These are phyloP conservation scores for Tridacna gigas DNA, from an alignment of 2,888 invertebrate species.

Conservation along the genomic window DNA sequence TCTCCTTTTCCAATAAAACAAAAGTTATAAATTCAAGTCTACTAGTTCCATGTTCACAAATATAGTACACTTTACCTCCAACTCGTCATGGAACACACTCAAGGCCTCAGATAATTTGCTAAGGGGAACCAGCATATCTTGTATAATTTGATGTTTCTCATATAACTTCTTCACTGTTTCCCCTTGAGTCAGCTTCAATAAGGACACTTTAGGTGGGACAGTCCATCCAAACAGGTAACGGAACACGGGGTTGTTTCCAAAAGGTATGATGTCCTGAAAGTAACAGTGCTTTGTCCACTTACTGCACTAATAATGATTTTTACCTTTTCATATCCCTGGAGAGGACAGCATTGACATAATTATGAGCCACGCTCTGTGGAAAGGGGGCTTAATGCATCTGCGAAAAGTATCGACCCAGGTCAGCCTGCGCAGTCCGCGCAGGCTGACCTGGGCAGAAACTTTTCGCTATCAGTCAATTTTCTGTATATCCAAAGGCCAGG, in stretches of 20 bases:
- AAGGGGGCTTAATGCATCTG: too few species aligned
- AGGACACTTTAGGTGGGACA: constrained; percentile 92
- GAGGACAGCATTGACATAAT: too few species aligned
- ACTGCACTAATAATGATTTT: neutral
- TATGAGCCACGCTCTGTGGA: too few species aligned
- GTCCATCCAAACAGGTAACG: constrained; percentile 92
- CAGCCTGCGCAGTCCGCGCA: too few species aligned
- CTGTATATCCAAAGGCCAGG: too few species aligned
- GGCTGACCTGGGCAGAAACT: too few species aligned
- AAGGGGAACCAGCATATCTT: constrained; percentile 93
- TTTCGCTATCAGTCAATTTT: too few species aligned
- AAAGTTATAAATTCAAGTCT: too few species aligned
- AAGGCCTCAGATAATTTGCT: constrained; percentile 88
- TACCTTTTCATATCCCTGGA: too few species aligned
- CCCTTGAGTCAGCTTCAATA: constrained; percentile 92
- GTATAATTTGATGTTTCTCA: constrained; percentile 91
- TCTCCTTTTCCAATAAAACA: constrained; percentile 10
- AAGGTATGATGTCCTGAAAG: constrained; percentile 91
- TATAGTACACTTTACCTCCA: constrained; percentile 86
- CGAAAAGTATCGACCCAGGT: too few species aligned
- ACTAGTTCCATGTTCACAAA: too few species aligned
- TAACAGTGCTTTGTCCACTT: neutral
- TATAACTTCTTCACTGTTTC: constrained; percentile 90
- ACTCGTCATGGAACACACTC: constrained; percentile 88
- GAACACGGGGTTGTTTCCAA: constrained; percentile 91